Evolutionary conservation across 2,888 invertebrate genomes (phyloP), one percentile per base, ranked within the genome.

Genomic region (Panzeria rudis): DNA sequence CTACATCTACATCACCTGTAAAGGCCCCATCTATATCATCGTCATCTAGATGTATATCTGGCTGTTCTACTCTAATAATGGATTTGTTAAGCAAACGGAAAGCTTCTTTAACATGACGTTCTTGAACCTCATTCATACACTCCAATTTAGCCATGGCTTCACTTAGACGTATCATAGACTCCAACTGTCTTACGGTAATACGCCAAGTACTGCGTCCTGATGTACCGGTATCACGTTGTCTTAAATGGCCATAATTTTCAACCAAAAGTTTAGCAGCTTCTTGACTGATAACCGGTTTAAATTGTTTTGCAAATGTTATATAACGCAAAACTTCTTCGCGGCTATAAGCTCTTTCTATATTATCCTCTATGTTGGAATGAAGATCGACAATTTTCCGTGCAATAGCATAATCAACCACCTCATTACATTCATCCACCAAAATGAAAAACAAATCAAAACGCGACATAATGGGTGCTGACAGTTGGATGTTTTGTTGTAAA

Each of bases 361-460:
- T 94, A 86, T 97, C 96, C 87, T 96, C 96, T 80, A 96, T 95
- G 89, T 97, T 96, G 77, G 97, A 96, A 90, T 99, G 99, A 52
- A 99, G 93, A 90, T 99, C 98, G 0, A 99, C 96, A 79, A 99
- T 99, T 91, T 98, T 97, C 86, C 97, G 95, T 0, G 99, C 99
- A 84, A 99, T 99, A 0, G 99, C 98, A 91, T 98, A 99, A 93
- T 99, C 99, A 0, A 97, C 95, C 88, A 98, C 95, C 93, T 98
- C 97, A 91, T 97, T 97, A 90, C 98, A 97, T 91, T 99, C 99
- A 91, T 99, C 99, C 2, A 99, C 97, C 1, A 99, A 94, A 87
- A 99, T 98, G 93, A 99, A 99, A 93, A 99, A 99, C 17, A 99
- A 93, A 93, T 99, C 99, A 93, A 99, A 99, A 88, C 99, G 95